Conservation (phyloP, 2,797 vertebrate species). For the Odontamblyopus rebecca region DNA sequence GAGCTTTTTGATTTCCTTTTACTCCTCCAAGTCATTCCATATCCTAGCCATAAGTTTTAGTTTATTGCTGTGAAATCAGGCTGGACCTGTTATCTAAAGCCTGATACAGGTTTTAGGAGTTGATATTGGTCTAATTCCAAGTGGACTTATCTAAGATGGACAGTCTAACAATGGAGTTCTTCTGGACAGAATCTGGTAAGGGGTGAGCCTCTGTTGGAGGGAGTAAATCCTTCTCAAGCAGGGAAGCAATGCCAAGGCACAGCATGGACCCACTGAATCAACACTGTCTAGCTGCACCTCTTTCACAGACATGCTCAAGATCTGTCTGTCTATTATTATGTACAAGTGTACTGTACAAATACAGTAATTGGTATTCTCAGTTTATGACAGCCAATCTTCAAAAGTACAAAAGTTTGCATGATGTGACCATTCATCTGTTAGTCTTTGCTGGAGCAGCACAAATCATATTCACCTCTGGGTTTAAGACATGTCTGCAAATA, state of each 20-base stretch:
- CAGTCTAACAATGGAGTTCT: slow-evolving; percentile 9
- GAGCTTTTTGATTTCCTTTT: slow-evolving; percentile 23
- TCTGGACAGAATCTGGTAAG: slow-evolving; percentile 25
- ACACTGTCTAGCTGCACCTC: slow-evolving; percentile 48
- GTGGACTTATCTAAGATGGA: slow-evolving; percentile 16
- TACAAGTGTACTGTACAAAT: slow-evolving; percentile 2
- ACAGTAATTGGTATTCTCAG: not conserved
- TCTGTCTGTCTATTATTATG: slow-evolving; percentile 4
- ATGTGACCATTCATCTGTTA: no score
- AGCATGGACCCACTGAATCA: slow-evolving; percentile 58
- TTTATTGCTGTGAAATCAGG: slow-evolving; percentile 1
- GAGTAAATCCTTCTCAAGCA: slow-evolving; percentile 53
- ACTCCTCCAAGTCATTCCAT: slow-evolving; percentile 12
- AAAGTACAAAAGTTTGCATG: no score
- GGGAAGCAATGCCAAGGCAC: slow-evolving; percentile 57
- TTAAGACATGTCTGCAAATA: not conserved
- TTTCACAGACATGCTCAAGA: slow-evolving; percentile 22
- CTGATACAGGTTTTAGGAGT: slow-evolving; percentile 11
- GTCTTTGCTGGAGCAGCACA: no score
- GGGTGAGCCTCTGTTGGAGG: slow-evolving; percentile 37
- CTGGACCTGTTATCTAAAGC: not conserved
- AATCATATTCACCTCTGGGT: not conserved
- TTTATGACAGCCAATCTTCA: no score
- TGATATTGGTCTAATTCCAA: slow-evolving; percentile 6
- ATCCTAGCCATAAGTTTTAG: not conserved